Evolutionary conservation across 2,797 vertebrate genomes (phyloP).

Genomic region (Scolopax rusticola): DNA sequence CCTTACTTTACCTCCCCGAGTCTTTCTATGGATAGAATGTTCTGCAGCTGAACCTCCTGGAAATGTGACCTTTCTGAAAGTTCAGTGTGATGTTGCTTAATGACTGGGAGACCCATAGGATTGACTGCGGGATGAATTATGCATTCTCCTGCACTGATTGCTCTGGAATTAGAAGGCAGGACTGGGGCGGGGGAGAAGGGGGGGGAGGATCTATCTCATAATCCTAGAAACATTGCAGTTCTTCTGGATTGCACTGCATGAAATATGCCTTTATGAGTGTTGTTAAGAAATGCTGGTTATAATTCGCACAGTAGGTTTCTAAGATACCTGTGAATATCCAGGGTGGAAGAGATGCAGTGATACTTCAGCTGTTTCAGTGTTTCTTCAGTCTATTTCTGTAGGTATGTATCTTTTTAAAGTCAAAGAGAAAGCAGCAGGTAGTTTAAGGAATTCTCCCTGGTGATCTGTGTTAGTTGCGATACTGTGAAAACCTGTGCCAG

Average conservation of each 20-base stretch:
- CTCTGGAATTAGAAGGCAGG: background rate
- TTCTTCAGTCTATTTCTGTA: background rate
- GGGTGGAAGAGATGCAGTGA: background rate
- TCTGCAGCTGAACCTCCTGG: background rate
- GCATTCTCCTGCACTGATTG: background rate
- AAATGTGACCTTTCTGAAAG: background rate
- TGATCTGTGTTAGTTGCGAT: background rate
- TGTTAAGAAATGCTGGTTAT: conserved; percentile 24
- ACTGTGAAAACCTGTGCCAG: background rate
- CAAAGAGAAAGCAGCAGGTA: background rate
- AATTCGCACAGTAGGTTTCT: background rate
- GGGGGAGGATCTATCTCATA: background rate
- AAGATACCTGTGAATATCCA: background rate
- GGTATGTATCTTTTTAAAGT: background rate
- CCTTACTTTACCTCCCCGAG: background rate
- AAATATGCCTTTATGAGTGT: background rate
- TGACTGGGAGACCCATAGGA: background rate
- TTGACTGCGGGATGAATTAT: background rate
- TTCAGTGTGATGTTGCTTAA: background rate
- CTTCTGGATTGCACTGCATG: background rate
- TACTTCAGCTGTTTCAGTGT: background rate
- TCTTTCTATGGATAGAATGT: background rate
- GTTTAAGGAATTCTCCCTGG: background rate
- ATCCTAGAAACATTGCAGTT: conserved; percentile 32
- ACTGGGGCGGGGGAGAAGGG: background rate